Evolutionary conservation across 2,113 vertebrate species (phyloP), one percentile per base, ranked within the genome.

Genomic region (Stigmatopora argus): DNA sequence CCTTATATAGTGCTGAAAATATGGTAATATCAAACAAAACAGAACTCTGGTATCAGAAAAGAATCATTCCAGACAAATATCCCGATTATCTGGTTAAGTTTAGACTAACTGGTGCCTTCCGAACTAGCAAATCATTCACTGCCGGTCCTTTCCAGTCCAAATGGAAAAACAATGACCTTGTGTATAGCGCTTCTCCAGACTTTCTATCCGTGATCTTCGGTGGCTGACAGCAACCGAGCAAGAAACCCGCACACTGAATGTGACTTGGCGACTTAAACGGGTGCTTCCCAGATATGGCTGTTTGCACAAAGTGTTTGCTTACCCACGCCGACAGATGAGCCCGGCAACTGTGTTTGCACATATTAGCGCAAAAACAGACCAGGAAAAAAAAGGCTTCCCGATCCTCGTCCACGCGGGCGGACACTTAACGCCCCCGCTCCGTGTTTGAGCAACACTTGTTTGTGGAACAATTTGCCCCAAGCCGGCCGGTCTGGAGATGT

Each of bases 281-380:
- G 41, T 62, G 71, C 62, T 34, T 73, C 69, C 44, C 64, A 69
- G 73, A 79, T 76, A 72, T 74, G 71, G 71, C 70, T 82, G 76
- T 82, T 84, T 86, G 78, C 66, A 4, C 14, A 78, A 67, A 75
- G 60, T 81, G 74, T 82, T 84, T 79, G 68, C 60, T 69, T 70
- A 66, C 64, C 70, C 70, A 21, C 55, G 19, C 66, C 66, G 63
- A 65, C 74, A 81, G 71, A 81, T 74, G 68, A 84, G 70, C 65
- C 21, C 19, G 31, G 58, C 66, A 64, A 73, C 69, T 70, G 70
- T 77, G 81, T 86, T 86, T 85, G 67, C 74, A 62, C 74, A 78
- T 58, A 79, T 78, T 66, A 71, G 57, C 66, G 62, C 61, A 10
- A 79, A 79, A 79, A 67, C 53, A 62, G 11, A 12, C 19, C 9